phyloP scores from a whole-genome alignment of 2,888 invertebrate genomes.

The Microplitis manilae region DNA sequence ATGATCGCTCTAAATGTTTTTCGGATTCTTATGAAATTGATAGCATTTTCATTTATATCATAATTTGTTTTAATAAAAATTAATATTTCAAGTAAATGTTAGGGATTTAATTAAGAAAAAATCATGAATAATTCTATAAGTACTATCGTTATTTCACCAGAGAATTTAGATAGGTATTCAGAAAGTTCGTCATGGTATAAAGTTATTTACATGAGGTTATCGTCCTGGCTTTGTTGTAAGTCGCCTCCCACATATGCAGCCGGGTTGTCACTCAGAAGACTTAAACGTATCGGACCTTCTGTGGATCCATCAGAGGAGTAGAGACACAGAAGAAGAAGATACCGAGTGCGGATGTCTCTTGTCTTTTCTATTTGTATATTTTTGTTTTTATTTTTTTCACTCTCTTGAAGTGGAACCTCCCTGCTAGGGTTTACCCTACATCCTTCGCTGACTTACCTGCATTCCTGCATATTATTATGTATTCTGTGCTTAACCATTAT shows the following conservation, averaged over 20 bases:
- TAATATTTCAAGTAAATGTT: not conserved
- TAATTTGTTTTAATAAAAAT: no score
- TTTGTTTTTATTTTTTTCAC: conserved; percentile 53
- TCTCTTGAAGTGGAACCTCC: conserved; percentile 59
- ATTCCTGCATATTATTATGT: conserved; percentile 70
- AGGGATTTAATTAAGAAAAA: not conserved
- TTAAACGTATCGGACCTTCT: conserved; percentile 55
- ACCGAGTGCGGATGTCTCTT: conserved; percentile 27
- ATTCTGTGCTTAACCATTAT: conserved; percentile 28
- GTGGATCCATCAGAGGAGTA: conserved; percentile 50
- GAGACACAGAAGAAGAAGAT: conserved; percentile 28
- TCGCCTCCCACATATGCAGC: conserved; percentile 68
- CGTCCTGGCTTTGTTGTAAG: conserved; percentile 63
- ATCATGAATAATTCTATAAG: not conserved
- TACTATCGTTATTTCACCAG: not conserved
- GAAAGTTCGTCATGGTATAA: conserved; percentile 53
- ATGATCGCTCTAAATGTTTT: no score
- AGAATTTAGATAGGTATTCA: conserved; percentile 30
- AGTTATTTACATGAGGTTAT: conserved; percentile 66
- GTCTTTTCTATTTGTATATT: conserved; percentile 46
- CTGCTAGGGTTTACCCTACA: conserved; percentile 59
- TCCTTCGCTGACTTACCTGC: conserved; percentile 62
- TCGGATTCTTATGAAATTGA: no score
- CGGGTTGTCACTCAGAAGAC: conserved; percentile 67
- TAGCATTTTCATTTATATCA: no score